phyloP scores from a whole-genome alignment of 2,797 vertebrate species.

The Orestias chungarensis region DNA sequence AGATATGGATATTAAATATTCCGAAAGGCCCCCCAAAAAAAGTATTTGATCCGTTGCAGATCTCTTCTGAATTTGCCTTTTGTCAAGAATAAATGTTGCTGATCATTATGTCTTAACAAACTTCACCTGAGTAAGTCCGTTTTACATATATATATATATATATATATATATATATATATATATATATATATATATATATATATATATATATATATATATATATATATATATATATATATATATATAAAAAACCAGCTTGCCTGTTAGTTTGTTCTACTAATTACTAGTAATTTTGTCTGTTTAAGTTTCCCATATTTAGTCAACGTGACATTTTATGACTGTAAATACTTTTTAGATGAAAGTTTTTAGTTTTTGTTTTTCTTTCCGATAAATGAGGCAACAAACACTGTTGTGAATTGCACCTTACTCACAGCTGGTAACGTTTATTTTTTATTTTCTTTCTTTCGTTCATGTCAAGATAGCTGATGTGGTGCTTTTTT shows the following conservation, averaged over 20 bases:
- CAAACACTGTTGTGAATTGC: slow-evolving; percentile 5
- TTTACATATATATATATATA: no score
- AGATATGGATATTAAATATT: background rate
- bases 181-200: no score
- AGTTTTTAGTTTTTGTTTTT: background rate
- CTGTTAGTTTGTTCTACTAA: background rate
- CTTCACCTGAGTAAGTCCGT: background rate
- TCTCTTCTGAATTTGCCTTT: background rate
- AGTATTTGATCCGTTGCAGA: background rate
- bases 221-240: no score
- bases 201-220: no score
- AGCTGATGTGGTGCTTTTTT: background rate
- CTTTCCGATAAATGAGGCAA: background rate
- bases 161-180: no score
- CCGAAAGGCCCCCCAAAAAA: background rate
- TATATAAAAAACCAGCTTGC: background rate
- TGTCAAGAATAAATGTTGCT: background rate
- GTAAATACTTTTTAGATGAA: background rate
- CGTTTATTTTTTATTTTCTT: no score
- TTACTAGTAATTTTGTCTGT: background rate
- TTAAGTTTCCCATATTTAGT: slow-evolving; percentile 11
- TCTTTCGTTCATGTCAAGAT: background rate
- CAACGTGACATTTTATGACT: slow-evolving; percentile 6
- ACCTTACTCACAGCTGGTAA: background rate
- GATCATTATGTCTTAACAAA: background rate